Percentiles rank a stretch among this genome's conserved stretches.
Conservation (phyloP, 2,797 vertebrate species). For the Thamnophis elegans region DNA sequence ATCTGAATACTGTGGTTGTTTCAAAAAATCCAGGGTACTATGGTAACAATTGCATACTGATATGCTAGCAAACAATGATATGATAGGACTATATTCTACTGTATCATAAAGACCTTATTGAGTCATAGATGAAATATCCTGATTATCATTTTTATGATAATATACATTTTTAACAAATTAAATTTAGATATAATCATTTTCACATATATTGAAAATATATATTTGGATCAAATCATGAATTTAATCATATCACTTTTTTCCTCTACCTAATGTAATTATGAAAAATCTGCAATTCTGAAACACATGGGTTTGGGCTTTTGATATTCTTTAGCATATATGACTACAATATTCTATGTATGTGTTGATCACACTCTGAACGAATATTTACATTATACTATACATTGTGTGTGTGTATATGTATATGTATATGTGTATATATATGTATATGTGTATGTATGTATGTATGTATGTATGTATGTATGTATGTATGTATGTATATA, state of each 20-base stretch:
- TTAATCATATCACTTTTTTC: background rate
- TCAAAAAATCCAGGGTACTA: background rate
- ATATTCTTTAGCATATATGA: background rate
- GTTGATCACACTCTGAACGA: background rate
- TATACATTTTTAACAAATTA: background rate
- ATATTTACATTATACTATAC: background rate
- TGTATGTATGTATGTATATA: too few relatives aligned
- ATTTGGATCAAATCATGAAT: background rate
- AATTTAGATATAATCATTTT: background rate
- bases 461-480: too few relatives aligned
- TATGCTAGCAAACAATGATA: background rate
- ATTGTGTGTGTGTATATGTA: too few relatives aligned
- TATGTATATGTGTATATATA: too few relatives aligned
- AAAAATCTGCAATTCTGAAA: background rate
- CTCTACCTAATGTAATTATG: background rate
- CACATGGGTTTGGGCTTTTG: background rate
- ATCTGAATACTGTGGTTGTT: background rate
- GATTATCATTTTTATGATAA: background rate
- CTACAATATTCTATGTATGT: background rate
- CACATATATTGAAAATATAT: background rate
- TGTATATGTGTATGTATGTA: too few relatives aligned
- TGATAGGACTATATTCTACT: background rate
- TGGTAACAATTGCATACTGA: background rate
- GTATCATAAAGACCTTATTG: constrained; percentile 7
- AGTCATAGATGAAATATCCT: background rate